phyloP scores from a whole-genome alignment of 2,888 invertebrate species.

The Ennomos quercinarius region DNA sequence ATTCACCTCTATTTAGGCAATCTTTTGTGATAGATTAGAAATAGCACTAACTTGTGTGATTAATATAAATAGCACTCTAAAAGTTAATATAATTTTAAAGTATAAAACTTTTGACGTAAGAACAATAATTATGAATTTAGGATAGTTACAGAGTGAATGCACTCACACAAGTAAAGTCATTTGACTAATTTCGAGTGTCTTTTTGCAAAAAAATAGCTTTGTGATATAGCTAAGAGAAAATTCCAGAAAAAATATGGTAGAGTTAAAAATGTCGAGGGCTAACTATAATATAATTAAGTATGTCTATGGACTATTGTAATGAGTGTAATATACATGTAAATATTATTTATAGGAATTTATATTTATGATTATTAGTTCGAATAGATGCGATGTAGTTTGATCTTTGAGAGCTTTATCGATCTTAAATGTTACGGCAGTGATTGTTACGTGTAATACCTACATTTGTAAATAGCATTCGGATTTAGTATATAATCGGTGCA shows the following conservation, averaged over 20 bases:
- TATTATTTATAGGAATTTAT: slow-evolving; percentile 45
- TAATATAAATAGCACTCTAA: slow-evolving; percentile 12
- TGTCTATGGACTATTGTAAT: slow-evolving; percentile 27
- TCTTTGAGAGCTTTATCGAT: slow-evolving; percentile 67
- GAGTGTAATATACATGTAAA: slow-evolving; percentile 52
- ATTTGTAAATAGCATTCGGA: slow-evolving; percentile 43
- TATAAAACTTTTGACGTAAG: slow-evolving; percentile 23
- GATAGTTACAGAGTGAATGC: slow-evolving; percentile 27
- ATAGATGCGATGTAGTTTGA: slow-evolving; percentile 54
- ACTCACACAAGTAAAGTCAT: slow-evolving; percentile 58
- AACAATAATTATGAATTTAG: slow-evolving; percentile 40
- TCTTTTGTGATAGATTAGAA: slow-evolving; percentile 29
- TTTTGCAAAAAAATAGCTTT: slow-evolving; percentile 63
- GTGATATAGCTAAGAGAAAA: slow-evolving; percentile 70
- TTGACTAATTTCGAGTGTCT: slow-evolving; percentile 65
- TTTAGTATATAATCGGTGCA: slow-evolving; percentile 60
- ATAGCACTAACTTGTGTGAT: slow-evolving; percentile 15
- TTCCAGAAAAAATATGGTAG: slow-evolving; percentile 46
- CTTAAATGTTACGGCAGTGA: slow-evolving; percentile 41
- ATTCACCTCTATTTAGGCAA: slow-evolving; percentile 13
- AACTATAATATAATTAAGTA: slow-evolving; percentile 20
- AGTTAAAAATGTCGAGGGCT: slow-evolving; percentile 35
- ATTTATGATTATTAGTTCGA: slow-evolving; percentile 61
- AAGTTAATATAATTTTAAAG: slow-evolving; percentile 16
- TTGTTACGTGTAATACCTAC: slow-evolving; percentile 42